Evolutionary conservation across 2,888 invertebrate species (phyloP).

Genomic region (Xanthorhoe designata): DNA sequence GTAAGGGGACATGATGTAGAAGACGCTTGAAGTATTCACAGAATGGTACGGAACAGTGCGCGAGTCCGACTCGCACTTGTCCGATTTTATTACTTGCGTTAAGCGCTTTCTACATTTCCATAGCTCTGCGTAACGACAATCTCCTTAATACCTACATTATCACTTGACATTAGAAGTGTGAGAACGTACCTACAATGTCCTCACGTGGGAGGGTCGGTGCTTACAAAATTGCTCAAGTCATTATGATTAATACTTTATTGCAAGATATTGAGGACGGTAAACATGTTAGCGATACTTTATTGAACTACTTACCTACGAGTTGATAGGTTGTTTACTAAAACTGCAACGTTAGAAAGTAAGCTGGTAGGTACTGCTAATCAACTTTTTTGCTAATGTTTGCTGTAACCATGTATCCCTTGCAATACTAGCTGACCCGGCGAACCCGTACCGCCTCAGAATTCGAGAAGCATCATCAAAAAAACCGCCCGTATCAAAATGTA

Average conservation of each 20-base stretch:
- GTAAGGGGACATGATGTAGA: no score
- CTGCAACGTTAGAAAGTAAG: neutral
- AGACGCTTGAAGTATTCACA: no score
- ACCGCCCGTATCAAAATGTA: no score
- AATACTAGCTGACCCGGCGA: no score
- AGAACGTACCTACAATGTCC: constrained; percentile 12
- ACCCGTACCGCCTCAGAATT: no score
- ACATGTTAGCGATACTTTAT: constrained; percentile 22
- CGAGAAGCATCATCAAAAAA: no score
- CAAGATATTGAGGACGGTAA: constrained; percentile 28
- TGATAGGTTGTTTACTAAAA: constrained; percentile 7
- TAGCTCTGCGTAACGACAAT: constrained; percentile 53
- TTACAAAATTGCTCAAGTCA: constrained; percentile 30
- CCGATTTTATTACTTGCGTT: constrained; percentile 56
- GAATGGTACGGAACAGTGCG: no score
- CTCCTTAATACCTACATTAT: constrained; percentile 44
- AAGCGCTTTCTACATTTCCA: constrained; percentile 61
- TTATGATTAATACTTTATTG: constrained; percentile 22
- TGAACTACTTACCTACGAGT: constrained; percentile 7
- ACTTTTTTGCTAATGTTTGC: neutral
- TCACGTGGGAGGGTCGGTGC: constrained; percentile 20
- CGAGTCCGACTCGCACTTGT: no score
- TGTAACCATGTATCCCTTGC: neutral
- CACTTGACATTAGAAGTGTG: constrained; percentile 45
- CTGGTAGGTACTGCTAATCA: neutral